Evolutionary conservation across 2,113 vertebrate genomes (phyloP).

Genomic region (Pollachius pollachius): DNA sequence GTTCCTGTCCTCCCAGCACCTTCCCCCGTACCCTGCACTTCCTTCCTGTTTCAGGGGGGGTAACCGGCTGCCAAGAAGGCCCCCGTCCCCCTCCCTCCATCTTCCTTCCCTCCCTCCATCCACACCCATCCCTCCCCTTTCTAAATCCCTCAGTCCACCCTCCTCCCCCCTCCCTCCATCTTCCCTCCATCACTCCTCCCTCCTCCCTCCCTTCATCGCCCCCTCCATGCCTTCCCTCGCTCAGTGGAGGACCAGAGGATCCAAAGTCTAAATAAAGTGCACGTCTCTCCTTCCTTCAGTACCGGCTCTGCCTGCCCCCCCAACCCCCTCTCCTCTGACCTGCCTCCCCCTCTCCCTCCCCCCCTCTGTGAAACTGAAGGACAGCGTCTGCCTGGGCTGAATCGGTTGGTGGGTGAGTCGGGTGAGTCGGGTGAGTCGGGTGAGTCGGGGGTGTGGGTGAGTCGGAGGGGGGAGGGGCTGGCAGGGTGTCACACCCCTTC

Average conservation of each 20-base stretch:
- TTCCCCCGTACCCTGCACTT: constrained; percentile 62
- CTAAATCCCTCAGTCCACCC: no score
- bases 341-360: constrained; percentile 10
- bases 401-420: background rate
- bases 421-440: no score
- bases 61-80: constrained; percentile 46
- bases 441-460: no score
- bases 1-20: constrained; percentile 39
- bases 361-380: constrained; percentile 46
- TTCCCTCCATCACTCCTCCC: background rate
- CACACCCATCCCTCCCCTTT: no score
- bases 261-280: constrained; percentile 66
- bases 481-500: constrained; percentile 18
- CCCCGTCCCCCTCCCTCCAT: no score
- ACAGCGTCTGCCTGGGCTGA: background rate
- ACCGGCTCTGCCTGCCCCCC: background rate
- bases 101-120: no score
- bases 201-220: constrained; percentile 38
- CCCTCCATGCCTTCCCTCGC: constrained; percentile 40
- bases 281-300: constrained; percentile 38
- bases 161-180: no score
- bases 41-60: constrained; percentile 52
- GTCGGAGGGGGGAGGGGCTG: no score
- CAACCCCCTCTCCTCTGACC: constrained; percentile 48
- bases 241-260: constrained; percentile 54